Evolutionary conservation across 2,113 vertebrate genomes (phyloP).

Genomic region (Sardina pilchardus): DNA sequence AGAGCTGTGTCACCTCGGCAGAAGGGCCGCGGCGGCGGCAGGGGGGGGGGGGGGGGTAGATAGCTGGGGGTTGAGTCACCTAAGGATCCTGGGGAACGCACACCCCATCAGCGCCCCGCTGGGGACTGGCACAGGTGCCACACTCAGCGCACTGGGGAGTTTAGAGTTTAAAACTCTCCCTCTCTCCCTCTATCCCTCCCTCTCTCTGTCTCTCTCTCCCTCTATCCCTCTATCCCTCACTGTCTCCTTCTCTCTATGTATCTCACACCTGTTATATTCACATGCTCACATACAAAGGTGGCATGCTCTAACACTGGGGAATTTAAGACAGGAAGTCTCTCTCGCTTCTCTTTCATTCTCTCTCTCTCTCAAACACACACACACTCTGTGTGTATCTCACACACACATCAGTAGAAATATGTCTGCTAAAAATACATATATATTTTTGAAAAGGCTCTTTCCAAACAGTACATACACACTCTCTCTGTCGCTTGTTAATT

Average conservation of each 20-base stretch:
- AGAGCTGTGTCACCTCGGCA: constrained; percentile 44
- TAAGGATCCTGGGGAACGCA: background rate
- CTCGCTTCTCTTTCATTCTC: background rate
- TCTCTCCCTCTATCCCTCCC: background rate
- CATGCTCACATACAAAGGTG: no score
- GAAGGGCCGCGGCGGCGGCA: constrained; percentile 7
- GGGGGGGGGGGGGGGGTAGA: background rate
- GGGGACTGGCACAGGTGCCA: background rate
- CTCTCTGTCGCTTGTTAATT: background rate
- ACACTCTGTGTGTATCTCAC: no score
- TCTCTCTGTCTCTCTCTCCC: background rate
- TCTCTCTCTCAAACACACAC: background rate
- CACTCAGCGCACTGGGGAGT: background rate
- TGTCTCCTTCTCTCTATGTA: background rate
- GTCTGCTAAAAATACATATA: no score
- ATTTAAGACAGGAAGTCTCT: background rate
- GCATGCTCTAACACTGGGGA: background rate
- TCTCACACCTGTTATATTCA: no score
- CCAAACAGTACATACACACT: no score
- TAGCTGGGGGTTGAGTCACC: background rate
- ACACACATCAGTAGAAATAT: no score
- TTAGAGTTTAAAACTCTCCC: background rate
- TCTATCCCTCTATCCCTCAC: background rate
- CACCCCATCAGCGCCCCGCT: background rate
- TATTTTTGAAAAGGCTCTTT: no score